Evolutionary conservation across 2,797 vertebrate species (phyloP), one percentile per base, ranked within the genome.

Genomic region (Etheostoma nigrum): DNA sequence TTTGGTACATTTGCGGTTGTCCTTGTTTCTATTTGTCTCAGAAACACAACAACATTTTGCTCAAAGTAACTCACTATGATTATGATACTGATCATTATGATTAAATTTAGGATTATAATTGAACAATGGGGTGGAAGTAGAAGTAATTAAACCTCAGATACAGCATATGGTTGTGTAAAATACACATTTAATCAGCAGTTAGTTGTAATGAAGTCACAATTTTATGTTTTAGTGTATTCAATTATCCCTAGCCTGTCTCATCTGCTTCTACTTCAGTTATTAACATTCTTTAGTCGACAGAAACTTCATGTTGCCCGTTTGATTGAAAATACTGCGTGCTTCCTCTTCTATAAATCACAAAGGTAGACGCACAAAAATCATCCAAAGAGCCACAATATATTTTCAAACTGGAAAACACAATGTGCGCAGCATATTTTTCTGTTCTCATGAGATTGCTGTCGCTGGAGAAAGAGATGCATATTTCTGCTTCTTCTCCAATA

Each of bases 11-110:
- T 64, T 85, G 76, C 4, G 57, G 63, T 81, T 52, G 36, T 66
- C 75, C 54, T 80, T 76, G 54, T 84, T 84, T 83, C 81, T 66
- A 75, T 82, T 88, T 73, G 62, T 72, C 47, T 19, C 13, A 53
- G 74, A 85, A 83, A 70, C 11, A 68, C 18, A 79, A 63, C 75
- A 69, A 67, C 33, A 30, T 30, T 30, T 40, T 18, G n/a, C 49
- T 49, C 8, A 9, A 49, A 67, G 69, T 67, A 48, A 23, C 51
- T 67, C 63, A 45, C 40, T 58, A 13, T 33, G 44, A 85, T 71
- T 52, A 58, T 49, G 49, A 64, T 27, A 60, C 55, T 5, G 3
- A 60, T 55, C 40, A 48, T 42, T 27, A 54, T 0, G 11, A 73
- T 21, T 64, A 30, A 21, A 36, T 13, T 57, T 0, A 21, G 23